Evolutionary conservation across 2,888 invertebrate genomes (phyloP), one percentile per base, ranked within the genome.

Genomic region (Apantesis nais): DNA sequence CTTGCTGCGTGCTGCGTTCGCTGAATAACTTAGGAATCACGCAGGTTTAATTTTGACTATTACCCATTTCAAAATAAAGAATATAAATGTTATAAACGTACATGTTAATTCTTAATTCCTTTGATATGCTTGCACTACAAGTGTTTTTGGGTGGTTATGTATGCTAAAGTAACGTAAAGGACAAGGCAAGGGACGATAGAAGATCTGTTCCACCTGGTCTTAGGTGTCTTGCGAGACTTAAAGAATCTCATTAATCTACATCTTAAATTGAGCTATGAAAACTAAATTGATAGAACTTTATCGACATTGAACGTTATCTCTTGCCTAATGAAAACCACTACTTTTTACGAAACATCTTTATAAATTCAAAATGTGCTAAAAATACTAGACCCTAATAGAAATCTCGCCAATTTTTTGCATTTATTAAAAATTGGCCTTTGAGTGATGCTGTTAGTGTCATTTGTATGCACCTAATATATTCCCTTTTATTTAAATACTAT

Each of bases 21-120:
- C 19, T 25, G 37, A 31, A 41, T 66, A 66, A 25, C 58, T 58
- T 66, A 60, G 39, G 11, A 25, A 55, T 25, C 37, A 52, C 65
- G 65, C 52, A 55, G 52, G 11, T 25, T 25, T 25, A 9, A 55
- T 55, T 25, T n/a, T 9, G n/a, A 11, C n/a, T 52, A 52, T 55
- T 55, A 25, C 52, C n/a, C 16, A 58, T 14, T 58, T 29, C 29
- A 58, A 58, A n/a, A n/a, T n/a, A n/a, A n/a, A n/a, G n/a, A n/a
- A n/a, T n/a, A n/a, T n/a, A n/a, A n/a, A n/a, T n/a, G n/a, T n/a
- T 16, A 55, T 55, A 55, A 58, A 58, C 58, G 58, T 25, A 25
- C 16, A 7, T 29, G n/a, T 11, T 58, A 58, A 58, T 58, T 25
- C 25, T 29, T 29, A 58, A 58, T 14, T 58, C 4, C 0, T 58